phyloP scores from a whole-genome alignment of 2,113 vertebrate genomes.

The Pygathrix nemaeus region DNA sequence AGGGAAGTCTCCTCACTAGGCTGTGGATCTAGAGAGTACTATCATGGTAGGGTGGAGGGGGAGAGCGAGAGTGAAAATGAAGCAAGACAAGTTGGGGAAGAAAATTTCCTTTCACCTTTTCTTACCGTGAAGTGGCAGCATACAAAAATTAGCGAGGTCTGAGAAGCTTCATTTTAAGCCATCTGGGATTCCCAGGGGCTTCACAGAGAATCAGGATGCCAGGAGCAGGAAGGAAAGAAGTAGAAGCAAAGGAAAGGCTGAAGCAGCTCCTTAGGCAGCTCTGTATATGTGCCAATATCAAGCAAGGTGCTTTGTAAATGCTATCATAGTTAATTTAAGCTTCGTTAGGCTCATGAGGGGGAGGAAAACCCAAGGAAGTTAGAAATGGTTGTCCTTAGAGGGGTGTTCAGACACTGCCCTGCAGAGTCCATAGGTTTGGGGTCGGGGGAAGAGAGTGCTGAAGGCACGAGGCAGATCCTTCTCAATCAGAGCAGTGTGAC shows the following conservation, averaged over 20 bases:
- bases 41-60: background rate
- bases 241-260: background rate
- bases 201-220: background rate
- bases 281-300: background rate
- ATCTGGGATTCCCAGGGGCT: background rate
- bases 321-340: background rate
- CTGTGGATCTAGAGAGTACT: background rate
- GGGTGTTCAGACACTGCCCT: background rate
- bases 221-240: background rate
- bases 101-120: background rate
- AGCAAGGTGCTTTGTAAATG: background rate
- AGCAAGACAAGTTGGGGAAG: background rate
- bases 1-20: background rate
- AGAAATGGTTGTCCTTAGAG: background rate
- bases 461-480: background rate
- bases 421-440: background rate
- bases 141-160: background rate
- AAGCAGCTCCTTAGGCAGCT: background rate
- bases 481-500: background rate
- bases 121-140: background rate
- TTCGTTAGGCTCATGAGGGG: background rate
- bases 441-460: background rate
- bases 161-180: conserved; percentile 45
- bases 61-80: background rate
- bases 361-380: background rate